These are phyloP conservation scores for Drosophila ezoana DNA, from an alignment of 2,888 invertebrate genomes.

Conservation along the genomic window DNA sequence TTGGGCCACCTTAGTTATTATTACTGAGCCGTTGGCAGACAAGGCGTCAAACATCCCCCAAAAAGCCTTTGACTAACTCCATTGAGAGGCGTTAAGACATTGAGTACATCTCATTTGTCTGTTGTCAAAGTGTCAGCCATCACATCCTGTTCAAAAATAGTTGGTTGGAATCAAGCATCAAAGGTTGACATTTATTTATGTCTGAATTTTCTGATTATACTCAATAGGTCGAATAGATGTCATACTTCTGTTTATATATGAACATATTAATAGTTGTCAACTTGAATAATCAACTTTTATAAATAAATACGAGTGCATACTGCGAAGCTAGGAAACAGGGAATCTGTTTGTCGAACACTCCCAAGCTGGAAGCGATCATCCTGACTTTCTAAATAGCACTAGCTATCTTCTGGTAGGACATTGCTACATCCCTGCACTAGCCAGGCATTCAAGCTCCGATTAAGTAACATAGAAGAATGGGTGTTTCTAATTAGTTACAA, in stretches of 20 bases:
- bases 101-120: slow-evolving; percentile 1
- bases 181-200: not conserved
- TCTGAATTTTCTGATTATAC: not conserved
- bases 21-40: not conserved
- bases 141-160: not conserved
- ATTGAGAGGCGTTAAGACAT: not conserved
- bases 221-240: not conserved
- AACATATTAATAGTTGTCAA: too few species aligned
- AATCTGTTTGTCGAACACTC: too few species aligned
- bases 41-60: not conserved
- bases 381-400: too few species aligned
- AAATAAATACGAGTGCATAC: too few species aligned
- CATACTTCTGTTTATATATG: too few species aligned
- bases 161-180: not conserved
- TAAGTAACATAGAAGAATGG: not conserved
- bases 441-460: too few species aligned
- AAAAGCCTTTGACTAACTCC: not conserved
- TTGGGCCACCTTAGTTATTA: slow-evolving; percentile 9
- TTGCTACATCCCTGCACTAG: too few species aligned
- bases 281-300: too few species aligned
- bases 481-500: not conserved
- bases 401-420: too few species aligned
- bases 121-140: slow-evolving; percentile 1
- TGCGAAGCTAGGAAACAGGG: too few species aligned
- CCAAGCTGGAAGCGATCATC: too few species aligned